phyloP scores from a whole-genome alignment of 2,888 invertebrate genomes.

The Buathra laborator region DNA sequence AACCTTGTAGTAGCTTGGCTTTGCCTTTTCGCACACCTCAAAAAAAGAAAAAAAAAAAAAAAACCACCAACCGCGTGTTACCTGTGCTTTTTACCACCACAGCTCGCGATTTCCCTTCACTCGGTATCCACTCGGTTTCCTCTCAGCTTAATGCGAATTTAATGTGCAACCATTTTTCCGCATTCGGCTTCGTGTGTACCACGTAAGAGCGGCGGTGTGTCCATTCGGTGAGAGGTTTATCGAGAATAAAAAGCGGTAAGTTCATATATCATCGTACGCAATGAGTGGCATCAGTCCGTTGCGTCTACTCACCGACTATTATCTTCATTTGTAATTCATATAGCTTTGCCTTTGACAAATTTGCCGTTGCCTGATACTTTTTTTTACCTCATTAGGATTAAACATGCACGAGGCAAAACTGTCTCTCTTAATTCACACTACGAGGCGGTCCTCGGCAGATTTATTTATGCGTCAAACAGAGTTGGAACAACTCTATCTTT shows the following conservation, averaged over 20 bases:
- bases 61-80: neutral
- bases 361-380: neutral
- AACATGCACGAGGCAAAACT: neutral
- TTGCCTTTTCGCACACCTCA: conserved; percentile 9
- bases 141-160: conserved; percentile 75
- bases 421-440: neutral
- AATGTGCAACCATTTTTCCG: conserved; percentile 69
- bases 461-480: neutral
- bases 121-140: conserved; percentile 38
- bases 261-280: neutral
- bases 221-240: neutral
- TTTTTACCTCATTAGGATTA: neutral
- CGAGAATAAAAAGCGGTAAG: neutral
- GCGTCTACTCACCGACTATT: neutral
- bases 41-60: neutral
- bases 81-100: conserved; percentile 6
- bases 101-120: neutral
- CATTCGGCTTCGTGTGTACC: conserved; percentile 64
- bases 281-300: neutral
- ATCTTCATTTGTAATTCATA: neutral
- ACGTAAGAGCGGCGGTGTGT: neutral
- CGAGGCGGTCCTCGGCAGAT: neutral
- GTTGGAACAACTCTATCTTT: neutral
- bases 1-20: conserved; percentile 5
- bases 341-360: neutral